Evolutionary conservation across 1,140 invertebrate genomes (phyloP).

Genomic region (Palaemon carinicauda): DNA sequence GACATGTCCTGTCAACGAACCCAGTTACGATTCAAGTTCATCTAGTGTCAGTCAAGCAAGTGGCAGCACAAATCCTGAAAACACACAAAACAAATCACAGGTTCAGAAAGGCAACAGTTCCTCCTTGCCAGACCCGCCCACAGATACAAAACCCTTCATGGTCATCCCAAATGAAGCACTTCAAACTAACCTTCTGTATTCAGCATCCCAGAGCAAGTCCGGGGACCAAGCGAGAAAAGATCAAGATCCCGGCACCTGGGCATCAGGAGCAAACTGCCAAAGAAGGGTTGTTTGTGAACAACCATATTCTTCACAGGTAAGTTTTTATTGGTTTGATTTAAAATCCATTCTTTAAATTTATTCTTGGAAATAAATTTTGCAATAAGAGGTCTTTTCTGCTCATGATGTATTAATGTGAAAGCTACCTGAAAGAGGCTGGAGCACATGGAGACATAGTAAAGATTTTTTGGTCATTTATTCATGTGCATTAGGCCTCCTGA

Average conservation of each 20-base stretch:
- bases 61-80: no score
- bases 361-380: no score
- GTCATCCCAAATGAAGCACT: conserved; percentile 36
- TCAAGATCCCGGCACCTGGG: background rate
- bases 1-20: background rate
- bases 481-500: no score
- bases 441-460: background rate
- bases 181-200: background rate
- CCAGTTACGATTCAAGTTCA: no score
- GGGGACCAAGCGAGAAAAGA: background rate
- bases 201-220: background rate
- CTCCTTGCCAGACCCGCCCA: conserved; percentile 1
- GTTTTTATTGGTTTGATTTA: background rate
- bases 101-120: background rate
- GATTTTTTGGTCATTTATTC: no score
- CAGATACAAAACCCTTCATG: conserved; percentile 45
- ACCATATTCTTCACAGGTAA: conserved; percentile 36
- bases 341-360: no score
- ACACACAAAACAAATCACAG: background rate
- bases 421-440: background rate
- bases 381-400: background rate
- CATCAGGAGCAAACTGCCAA: background rate
- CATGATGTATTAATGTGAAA: background rate
- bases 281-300: conserved; percentile 41
- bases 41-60: no score